phyloP scores from a whole-genome alignment of 35 echinoderm and acorn worm genomes.

The Strongylocentrotus purpuratus region DNA sequence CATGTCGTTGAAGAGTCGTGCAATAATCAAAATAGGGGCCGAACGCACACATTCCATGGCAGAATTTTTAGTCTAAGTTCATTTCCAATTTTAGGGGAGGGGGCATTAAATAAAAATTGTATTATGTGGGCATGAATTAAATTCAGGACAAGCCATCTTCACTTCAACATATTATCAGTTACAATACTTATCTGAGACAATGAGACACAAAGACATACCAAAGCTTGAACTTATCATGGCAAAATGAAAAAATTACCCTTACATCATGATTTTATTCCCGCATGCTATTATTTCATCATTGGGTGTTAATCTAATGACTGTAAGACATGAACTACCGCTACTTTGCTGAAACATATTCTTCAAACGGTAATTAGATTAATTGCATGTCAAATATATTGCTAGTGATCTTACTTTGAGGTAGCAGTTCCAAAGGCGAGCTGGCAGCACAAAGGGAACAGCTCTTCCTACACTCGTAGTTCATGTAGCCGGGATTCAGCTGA shows the following conservation, averaged over 20 bases:
- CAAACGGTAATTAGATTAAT: background rate
- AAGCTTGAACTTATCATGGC: no score
- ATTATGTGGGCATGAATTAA: no score
- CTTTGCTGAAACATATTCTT: background rate
- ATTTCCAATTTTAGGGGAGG: no score
- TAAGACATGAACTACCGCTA: background rate
- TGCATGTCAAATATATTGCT: background rate
- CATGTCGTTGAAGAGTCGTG: no score
- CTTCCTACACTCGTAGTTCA: slow-evolving; percentile 73
- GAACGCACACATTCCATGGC: no score
- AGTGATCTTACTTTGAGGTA: slow-evolving; percentile 15
- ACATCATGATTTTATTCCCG: background rate
- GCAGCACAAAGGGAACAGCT: slow-evolving; percentile 62
- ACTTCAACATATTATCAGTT: no score
- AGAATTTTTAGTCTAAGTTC: no score
- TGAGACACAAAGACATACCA: no score
- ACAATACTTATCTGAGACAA: no score
- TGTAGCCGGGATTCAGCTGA: slow-evolving; percentile 62
- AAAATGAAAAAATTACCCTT: background rate
- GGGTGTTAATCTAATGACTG: background rate
- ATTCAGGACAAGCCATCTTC: no score
- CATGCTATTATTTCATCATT: background rate
- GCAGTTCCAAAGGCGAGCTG: background rate
- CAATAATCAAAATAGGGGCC: no score
- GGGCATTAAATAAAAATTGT: no score